These are phyloP conservation scores for Catalaphyllia jardinei DNA, from an alignment of 64 coral and sea anemone genomes.

Conservation along the genomic window DNA sequence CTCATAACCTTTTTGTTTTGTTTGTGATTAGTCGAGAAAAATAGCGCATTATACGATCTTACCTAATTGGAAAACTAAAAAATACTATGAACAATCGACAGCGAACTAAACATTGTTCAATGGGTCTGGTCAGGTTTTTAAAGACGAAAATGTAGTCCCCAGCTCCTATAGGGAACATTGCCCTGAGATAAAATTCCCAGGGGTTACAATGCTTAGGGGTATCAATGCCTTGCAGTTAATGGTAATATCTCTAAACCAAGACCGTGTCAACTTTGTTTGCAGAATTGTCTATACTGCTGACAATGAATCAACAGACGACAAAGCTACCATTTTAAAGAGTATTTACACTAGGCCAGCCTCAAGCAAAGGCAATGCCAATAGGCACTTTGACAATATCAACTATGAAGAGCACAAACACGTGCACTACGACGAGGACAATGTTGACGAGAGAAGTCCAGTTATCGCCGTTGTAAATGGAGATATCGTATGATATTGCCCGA, in stretches of 20 bases:
- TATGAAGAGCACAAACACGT: slow-evolving; percentile 26
- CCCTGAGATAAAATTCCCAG: no score
- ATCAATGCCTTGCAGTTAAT: no score
- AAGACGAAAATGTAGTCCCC: no score
- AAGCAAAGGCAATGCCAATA: slow-evolving; percentile 44
- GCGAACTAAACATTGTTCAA: no score
- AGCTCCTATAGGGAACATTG: no score
- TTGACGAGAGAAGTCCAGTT: slow-evolving; percentile 42
- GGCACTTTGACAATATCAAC: slow-evolving; percentile 73
- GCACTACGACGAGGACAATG: slow-evolving; percentile 33
- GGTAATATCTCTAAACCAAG: neutral
- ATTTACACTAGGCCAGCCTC: slow-evolving; percentile 26
- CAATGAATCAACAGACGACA: slow-evolving; percentile 31
- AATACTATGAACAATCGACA: no score
- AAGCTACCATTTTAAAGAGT: slow-evolving; percentile 16
- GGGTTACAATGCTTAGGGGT: no score
- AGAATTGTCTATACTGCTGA: slow-evolving; percentile 87
- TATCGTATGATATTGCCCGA: slow-evolving; percentile 51
- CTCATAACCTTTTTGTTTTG: neutral
- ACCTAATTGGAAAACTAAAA: no score
- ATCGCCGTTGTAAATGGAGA: slow-evolving; percentile 29
- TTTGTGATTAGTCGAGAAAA: neutral
- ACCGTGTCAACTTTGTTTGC: neutral
- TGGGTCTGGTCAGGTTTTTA: no score
- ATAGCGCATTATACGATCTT: no score